phyloP scores from a whole-genome alignment of 2,797 vertebrate genomes.

The Psittacula derbiana region DNA sequence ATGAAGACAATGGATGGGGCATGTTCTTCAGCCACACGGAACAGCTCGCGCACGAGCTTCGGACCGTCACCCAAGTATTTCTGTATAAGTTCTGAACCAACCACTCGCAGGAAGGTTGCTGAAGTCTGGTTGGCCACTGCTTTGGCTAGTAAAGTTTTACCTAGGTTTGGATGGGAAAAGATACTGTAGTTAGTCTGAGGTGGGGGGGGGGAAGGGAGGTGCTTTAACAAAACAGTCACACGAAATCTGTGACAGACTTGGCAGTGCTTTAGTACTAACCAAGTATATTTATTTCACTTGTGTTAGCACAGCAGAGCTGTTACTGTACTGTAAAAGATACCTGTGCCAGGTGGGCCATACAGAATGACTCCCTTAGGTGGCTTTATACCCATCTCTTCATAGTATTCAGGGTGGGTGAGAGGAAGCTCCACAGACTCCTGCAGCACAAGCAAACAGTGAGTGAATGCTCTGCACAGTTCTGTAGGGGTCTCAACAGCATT shows the following conservation, averaged over 20 bases:
- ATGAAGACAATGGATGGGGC: constrained; percentile 96
- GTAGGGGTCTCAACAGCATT: neutral
- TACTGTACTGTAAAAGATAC: constrained; percentile 61
- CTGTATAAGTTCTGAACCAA: constrained; percentile 96
- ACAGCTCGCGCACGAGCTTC: constrained; percentile 92
- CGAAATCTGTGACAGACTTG: neutral
- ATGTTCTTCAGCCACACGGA: constrained; percentile 93
- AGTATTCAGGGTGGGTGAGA: constrained; percentile 97
- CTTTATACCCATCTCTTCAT: constrained; percentile 99
- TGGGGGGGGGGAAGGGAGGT: rapidly evolving
- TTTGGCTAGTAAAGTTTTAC: constrained; percentile 95
- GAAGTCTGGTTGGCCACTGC: constrained; percentile 98
- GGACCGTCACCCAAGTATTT: constrained; percentile 95
- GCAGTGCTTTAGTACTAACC: neutral
- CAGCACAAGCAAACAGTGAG: neutral
- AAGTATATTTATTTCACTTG: neutral
- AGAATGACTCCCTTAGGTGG: constrained; percentile 98
- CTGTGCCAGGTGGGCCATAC: constrained; percentile 95
- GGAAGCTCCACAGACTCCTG: constrained; percentile 98
- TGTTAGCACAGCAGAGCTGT: neutral
- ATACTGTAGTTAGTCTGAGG: neutral
- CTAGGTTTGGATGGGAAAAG: constrained; percentile 68
- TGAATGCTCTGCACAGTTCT: neutral
- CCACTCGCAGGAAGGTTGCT: constrained; percentile 93
- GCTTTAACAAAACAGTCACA: neutral